A percentile compares a stretch with the other conserved stretches of the same genome.
Evolutionary conservation across 1,140 invertebrate species (phyloP).

Genomic region (Procambarus clarkii): DNA sequence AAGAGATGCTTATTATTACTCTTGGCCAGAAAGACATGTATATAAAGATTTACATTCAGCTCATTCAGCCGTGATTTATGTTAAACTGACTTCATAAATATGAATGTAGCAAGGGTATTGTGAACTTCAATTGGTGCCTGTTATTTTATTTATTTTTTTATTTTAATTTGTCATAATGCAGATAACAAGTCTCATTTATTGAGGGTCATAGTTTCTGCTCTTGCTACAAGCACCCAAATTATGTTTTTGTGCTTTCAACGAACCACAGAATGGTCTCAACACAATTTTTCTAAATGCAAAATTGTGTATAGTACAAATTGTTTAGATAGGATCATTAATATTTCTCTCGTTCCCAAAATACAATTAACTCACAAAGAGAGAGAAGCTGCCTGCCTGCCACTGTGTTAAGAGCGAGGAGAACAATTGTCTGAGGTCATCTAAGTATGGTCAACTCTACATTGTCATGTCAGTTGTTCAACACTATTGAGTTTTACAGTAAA

Average conservation of each 20-base stretch:
- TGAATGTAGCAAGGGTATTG: constrained; percentile 39
- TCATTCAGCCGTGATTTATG: constrained; percentile 47
- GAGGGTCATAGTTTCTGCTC: constrained; percentile 31
- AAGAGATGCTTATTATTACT: constrained; percentile 42
- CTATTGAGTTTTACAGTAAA: not conserved
- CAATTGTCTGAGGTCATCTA: constrained; percentile 13
- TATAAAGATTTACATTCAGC: constrained; percentile 32
- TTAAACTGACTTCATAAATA: constrained; percentile 33
- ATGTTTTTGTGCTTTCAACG: constrained; percentile 52
- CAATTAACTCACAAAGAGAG: constrained; percentile 25
- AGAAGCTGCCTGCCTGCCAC: constrained; percentile 51
- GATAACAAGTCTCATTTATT: not conserved
- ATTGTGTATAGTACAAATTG: constrained; percentile 68
- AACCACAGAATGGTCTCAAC: constrained; percentile 57
- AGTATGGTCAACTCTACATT: not conserved
- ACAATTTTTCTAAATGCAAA: constrained; percentile 57
- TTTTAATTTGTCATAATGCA: not conserved
- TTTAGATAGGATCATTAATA: constrained; percentile 60
- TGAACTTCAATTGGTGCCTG: constrained; percentile 28
- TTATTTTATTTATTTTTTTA: constrained; percentile 23
- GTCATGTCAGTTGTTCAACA: not conserved
- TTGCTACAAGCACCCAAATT: constrained; percentile 26
- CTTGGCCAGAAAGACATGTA: constrained; percentile 51
- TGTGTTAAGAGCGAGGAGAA: constrained; percentile 26
- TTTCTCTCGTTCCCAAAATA: constrained; percentile 60